These are phyloP conservation scores for Gastrophysa polygoni DNA, from an alignment of 2,888 invertebrate genomes.

Conservation along the genomic window DNA sequence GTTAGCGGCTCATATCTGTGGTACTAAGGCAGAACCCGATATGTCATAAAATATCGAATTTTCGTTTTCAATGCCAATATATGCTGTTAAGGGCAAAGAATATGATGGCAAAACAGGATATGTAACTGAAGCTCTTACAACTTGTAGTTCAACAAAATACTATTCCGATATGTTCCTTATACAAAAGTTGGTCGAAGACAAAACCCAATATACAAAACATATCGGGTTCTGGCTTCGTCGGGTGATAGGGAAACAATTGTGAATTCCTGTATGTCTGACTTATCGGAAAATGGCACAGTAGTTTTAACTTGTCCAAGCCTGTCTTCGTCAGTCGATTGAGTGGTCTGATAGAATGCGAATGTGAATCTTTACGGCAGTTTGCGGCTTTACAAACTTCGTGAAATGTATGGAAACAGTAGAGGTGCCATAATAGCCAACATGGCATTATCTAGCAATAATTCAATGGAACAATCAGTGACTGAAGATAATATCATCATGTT, in stretches of 20 bases:
- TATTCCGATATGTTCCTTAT: constrained; percentile 5
- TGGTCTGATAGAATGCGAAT: no score
- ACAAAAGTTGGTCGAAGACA: not conserved
- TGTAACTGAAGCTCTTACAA: constrained; percentile 4
- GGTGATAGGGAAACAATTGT: not conserved
- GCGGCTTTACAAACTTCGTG: no score
- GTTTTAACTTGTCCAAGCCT: not conserved
- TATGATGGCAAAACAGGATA: not conserved
- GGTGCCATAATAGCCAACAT: not conserved
- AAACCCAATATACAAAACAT: constrained; percentile 5
- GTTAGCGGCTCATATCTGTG: constrained; percentile 1
- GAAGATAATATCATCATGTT: no score
- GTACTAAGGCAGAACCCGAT: constrained; percentile 15
- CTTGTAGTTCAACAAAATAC: not conserved
- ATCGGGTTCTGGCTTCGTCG: constrained; percentile 11
- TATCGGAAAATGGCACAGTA: not conserved
- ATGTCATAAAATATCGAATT: constrained; percentile 10
- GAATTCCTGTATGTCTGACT: not conserved
- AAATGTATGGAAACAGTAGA: not conserved
- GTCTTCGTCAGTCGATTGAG: not conserved
- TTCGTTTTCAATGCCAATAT: constrained; percentile 14
- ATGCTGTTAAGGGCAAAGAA: constrained; percentile 2
- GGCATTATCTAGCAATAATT: not conserved
- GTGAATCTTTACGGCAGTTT: no score
- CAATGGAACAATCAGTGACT: no score